These are phyloP conservation scores for Phthorimaea operculella DNA, from an alignment of 1,140 invertebrate species.

Conservation along the genomic window DNA sequence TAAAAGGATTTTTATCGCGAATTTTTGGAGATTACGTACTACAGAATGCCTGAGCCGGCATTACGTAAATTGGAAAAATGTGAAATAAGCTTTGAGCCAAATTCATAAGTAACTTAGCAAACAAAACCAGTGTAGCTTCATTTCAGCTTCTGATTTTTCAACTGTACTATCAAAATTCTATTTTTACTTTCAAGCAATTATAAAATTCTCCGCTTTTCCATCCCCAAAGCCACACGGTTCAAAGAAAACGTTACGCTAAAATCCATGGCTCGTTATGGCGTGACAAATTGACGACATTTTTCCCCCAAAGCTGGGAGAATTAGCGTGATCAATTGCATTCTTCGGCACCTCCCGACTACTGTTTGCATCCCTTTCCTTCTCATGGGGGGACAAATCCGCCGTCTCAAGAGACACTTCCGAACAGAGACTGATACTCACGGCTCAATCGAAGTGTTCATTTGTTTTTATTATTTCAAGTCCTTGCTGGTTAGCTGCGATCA, in stretches of 20 bases:
- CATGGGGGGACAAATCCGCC: neutral
- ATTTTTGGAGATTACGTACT: neutral
- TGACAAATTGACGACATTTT: slow-evolving; percentile 62
- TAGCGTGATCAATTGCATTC: slow-evolving; percentile 60
- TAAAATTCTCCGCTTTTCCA: too few relatives aligned
- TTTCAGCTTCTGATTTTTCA: too few relatives aligned
- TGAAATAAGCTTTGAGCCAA: too few relatives aligned
- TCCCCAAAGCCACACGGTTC: neutral
- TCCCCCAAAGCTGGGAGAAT: slow-evolving; percentile 47
- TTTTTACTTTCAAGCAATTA: too few relatives aligned
- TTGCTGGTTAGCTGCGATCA: neutral
- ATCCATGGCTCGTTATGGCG: slow-evolving; percentile 49
- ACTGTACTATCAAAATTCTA: too few relatives aligned
- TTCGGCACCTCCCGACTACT: slow-evolving; percentile 26
- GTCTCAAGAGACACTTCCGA: neutral
- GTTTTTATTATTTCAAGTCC: slow-evolving; percentile 14
- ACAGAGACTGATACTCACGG: slow-evolving; percentile 13
- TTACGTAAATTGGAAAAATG: too few relatives aligned
- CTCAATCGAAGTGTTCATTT: slow-evolving; percentile 19
- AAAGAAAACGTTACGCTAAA: slow-evolving; percentile 22
- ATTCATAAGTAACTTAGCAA: too few relatives aligned
- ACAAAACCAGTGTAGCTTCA: too few relatives aligned
- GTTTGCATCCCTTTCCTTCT: neutral
- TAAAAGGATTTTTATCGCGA: neutral
- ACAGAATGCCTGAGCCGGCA: too few relatives aligned